phyloP scores from a whole-genome alignment of 1,140 invertebrate genomes.

The Drosophila ambigua region DNA sequence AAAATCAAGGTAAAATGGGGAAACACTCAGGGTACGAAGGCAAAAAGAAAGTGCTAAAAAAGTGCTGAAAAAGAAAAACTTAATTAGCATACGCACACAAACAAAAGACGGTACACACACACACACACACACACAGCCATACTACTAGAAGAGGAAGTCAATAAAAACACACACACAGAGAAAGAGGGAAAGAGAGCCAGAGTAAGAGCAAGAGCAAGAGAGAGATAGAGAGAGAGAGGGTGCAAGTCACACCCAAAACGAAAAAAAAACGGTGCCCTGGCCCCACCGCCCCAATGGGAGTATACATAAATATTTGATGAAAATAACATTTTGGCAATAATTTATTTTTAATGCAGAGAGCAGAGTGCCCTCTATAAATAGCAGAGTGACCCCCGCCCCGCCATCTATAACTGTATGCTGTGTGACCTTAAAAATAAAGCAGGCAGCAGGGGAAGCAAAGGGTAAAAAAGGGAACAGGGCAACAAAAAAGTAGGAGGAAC shows the following conservation, averaged over 20 bases:
- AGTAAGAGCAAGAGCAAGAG: not conserved
- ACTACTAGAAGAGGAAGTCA: conserved; percentile 13
- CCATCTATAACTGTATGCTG: conserved; percentile 5
- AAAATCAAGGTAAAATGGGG: not conserved
- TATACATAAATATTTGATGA: conserved; percentile 6
- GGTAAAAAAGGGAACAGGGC: conserved; percentile 39
- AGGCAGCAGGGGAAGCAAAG: conserved; percentile 1
- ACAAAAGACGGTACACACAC: conserved; percentile 18
- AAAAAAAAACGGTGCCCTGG: not conserved
- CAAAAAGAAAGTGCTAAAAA: too few species aligned
- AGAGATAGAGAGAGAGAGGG: not conserved
- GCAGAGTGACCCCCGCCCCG: not conserved
- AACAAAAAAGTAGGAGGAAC: conserved; percentile 13
- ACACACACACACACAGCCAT: conserved; percentile 8
- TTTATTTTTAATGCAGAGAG: not conserved
- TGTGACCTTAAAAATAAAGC: conserved; percentile 50
- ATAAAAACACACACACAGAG: not conserved
- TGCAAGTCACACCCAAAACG: conserved; percentile 38
- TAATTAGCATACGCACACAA: conserved; percentile 31
- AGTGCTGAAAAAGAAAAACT: conserved; percentile 8
- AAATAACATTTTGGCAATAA: conserved; percentile 33
- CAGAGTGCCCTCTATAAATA: too few species aligned
- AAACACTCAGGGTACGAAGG: too few species aligned
- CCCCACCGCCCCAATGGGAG: not conserved
- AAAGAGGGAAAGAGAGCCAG: conserved; percentile 17